Conservation (phyloP, 1,140 invertebrate species). For the Steinernema khuongi region DNA sequence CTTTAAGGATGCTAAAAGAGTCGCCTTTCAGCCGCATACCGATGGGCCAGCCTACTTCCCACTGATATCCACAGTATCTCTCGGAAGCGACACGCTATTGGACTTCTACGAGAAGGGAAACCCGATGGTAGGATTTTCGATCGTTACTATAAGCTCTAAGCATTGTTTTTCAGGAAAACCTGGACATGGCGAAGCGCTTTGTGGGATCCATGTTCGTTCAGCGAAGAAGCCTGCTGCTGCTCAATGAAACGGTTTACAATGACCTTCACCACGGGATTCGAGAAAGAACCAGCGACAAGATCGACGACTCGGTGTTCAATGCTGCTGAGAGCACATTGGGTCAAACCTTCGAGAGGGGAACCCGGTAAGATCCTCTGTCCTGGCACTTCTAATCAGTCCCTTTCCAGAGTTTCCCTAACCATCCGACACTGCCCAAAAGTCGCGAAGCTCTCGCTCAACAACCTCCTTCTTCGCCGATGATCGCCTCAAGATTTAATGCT, state of each 20-base stretch:
- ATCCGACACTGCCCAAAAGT: conserved; percentile 87
- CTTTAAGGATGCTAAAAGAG: conserved; percentile 26
- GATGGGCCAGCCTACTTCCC: conserved; percentile 90
- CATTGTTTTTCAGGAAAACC: conserved; percentile 21
- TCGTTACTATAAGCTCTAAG: conserved; percentile 25
- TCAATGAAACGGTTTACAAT: conserved; percentile 76
- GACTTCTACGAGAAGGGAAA: conserved; percentile 69
- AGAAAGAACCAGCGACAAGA: conserved; percentile 69
- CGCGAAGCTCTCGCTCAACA: conserved; percentile 65
- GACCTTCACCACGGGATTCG: conserved; percentile 82
- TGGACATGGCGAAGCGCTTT: conserved; percentile 57
- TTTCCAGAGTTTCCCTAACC: conserved; percentile 77
- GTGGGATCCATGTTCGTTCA: conserved; percentile 71
- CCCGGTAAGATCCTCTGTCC: background rate
- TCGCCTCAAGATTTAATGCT: no score
- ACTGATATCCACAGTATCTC: conserved; percentile 81
- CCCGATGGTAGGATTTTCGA: conserved; percentile 33
- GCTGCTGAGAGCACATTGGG: conserved; percentile 61
- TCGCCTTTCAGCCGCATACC: conserved; percentile 71
- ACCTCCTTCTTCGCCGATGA: background rate
- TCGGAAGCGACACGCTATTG: conserved; percentile 80
- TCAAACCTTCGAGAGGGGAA: conserved; percentile 59
- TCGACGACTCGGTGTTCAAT: conserved; percentile 70
- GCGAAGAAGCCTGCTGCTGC: conserved; percentile 77
- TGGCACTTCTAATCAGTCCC: conserved; percentile 59